Conservation (phyloP, 1,140 invertebrate genomes). For the Helicoverpa armigera region DNA sequence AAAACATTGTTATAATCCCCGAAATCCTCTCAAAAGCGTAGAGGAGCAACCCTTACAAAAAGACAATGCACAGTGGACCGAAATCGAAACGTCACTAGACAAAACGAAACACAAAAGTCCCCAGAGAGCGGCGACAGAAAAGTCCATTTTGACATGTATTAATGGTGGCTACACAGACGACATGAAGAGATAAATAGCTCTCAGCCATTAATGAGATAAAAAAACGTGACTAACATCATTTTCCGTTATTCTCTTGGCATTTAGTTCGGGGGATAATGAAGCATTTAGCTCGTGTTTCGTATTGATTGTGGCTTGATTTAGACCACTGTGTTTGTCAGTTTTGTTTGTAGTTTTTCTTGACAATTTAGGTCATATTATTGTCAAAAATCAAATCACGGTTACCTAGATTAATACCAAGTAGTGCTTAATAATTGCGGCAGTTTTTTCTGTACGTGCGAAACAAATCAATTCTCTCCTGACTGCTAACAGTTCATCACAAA, state of each 20-base stretch:
- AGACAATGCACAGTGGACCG: conserved; percentile 51
- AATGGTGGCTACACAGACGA: conserved; percentile 58
- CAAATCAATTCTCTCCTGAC: conserved; percentile 10
- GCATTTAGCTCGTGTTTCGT: conserved; percentile 14
- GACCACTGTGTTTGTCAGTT: neutral
- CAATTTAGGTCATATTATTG: neutral
- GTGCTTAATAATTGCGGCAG: neutral
- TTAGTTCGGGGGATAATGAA: conserved; percentile 49
- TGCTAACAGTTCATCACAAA: conserved; percentile 11
- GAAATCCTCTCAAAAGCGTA: conserved; percentile 19
- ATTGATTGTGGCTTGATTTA: conserved; percentile 38
- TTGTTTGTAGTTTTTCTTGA: neutral
- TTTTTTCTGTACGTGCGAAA: conserved; percentile 23
- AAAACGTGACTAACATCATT: conserved; percentile 63
- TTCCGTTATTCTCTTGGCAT: conserved; percentile 62
- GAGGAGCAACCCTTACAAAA: conserved; percentile 35
- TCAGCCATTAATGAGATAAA: conserved; percentile 68
- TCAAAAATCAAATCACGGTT: neutral
- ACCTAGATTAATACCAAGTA: neutral
- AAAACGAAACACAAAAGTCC: conserved; percentile 59
- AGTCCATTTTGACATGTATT: conserved; percentile 64
- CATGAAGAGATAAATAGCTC: conserved; percentile 65
- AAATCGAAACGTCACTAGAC: conserved; percentile 54
- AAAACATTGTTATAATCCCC: conserved; percentile 12
- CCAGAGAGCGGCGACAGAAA: conserved; percentile 47